Evolutionary conservation across 2,888 invertebrate species (phyloP), one percentile per base, ranked within the genome.

Genomic region (Panopea generosa): DNA sequence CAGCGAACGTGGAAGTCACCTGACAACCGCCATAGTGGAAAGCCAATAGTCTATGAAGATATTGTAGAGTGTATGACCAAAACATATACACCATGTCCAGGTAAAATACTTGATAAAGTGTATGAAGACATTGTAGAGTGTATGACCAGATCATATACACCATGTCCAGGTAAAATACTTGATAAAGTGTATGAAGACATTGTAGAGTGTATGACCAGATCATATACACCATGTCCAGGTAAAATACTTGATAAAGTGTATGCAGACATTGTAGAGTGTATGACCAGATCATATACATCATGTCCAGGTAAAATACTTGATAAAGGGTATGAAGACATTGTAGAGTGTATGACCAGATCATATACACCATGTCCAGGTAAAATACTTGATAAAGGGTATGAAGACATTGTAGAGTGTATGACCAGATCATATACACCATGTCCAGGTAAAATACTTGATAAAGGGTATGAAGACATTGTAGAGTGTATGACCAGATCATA

Each of bases 91-190:
- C 61, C 77, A 1, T 81, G 81, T 57, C 81, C 81, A 57, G 63
- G 81, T 81, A 66, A 57, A 62, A 59, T n/a, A 40, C 40, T 40
- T 40, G 9, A 45, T 26, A 29, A n/a, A n/a, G 59, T 59, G 11
- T 81, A 75, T 29, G 74, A 77, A 18, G 81, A 81, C 45, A 81
- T 75, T n/a, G 45, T 77, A 11, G 81, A 81, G 49, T 81, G 81
- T 29, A 73, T 69, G 20, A 75, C 77, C 6, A 59, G 71, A 14
- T 4, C 11, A 33, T 33, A 33, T 33, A 66, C 55, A 22, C 61
- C 77, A 1, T 81, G 81, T 57, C 81, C 81, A 57, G 63, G 81
- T 81, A 66, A 57, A 62, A 59, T n/a, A 40, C 40, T 40, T 40
- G 9, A 45, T 26, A 29, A n/a, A n/a, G 59, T 59, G 11, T 81